Evolutionary conservation across 2,888 invertebrate species (phyloP), one percentile per base, ranked within the genome.

Genomic region (Molanna angustata): DNA sequence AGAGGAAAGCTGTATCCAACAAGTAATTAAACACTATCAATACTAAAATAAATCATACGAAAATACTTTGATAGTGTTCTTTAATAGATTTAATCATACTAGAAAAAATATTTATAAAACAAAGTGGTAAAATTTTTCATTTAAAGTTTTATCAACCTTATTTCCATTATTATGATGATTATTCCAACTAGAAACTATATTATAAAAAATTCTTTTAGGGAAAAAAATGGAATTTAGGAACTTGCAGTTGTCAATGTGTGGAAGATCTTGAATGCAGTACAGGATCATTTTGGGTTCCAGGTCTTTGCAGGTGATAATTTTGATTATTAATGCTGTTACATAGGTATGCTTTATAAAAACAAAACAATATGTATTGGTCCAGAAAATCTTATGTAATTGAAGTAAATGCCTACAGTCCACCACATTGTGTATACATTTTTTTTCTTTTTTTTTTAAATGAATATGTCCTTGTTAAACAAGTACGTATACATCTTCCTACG

Each of bases 241-340:
- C 58, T 3, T 69, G 69, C 48, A 61, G 62, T 4, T 69, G 68
- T 52, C 53, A 55, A n/a, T 69, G 68, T 48, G 49, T 55, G 13
- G 57, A 59, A 21, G 44, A 32, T 27, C 62, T 60, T 31, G 49
- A 60, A 14, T 69, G 69, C 43, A 67, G 66, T 0, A 67, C 66
- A 18, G 69, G 68, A 22, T 63, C 65, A 2, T 53, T 59, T 20
- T 69, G 69, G 69, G 61, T 61, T 40, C 57, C 62, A 19, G 61
- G 59, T 31, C 57, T 60, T 49, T 69, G 69, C 64, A 63, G 62
- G 66, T 68, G 58, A 54, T 58, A n/a, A n/a, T n/a, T n/a, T n/a
- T n/a, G n/a, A n/a, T n/a, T n/a, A n/a, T n/a, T n/a, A n/a, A n/a
- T n/a, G n/a, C n/a, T n/a, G n/a, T n/a, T n/a, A n/a, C n/a, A n/a